Evolutionary conservation across 1,140 invertebrate genomes (phyloP), one percentile per base, ranked within the genome.

Genomic region (Gryon sp.): DNA sequence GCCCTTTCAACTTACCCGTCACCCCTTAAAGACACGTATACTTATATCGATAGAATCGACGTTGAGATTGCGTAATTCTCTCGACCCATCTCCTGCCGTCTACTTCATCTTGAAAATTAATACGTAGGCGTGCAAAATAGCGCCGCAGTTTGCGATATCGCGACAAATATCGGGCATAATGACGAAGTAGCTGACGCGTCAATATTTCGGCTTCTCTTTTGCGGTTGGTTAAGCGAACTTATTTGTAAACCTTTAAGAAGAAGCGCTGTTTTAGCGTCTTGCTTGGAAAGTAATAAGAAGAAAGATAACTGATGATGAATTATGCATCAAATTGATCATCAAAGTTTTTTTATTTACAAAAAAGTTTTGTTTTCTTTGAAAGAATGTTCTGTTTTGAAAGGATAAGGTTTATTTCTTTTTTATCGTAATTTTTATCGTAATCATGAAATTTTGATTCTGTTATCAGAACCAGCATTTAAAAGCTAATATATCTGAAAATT

Each of bases 31-130:
- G 43, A 59, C 50, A 34, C 24, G 34, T 32, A 40, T 18, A 66
- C 60, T 74, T 66, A 66, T 60, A 66, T 60, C 19, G 60, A 66
- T 62, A 40, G 45, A 74, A 48, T 74, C 50, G 40, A 19, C 34
- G 40, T 7, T 34, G 63, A 68, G 57, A 66, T 72, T 66, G 62
- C 60, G 65, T 69, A 50, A 69, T 60, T 68, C 36, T 38, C 30
- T 32, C 26, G 28, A 28, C 34, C 16, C 30, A 16, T 30, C 41
- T 14, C 2, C 18, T 11, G 18, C 11, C 12, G 15, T 8, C n/a
- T 15, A 26, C 34, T 28, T 50, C 22, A 50, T 62, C 40, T 8
- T 26, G 15, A 38, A 55, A 62, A 53, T 72, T 48, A 62, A 62
- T 62, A 62, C 50, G 48, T 46, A 38, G 15, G 32, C 41, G 41